Evolutionary conservation across 2,888 invertebrate species (phyloP).

Genomic region (Aphidoletes aphidimyza): DNA sequence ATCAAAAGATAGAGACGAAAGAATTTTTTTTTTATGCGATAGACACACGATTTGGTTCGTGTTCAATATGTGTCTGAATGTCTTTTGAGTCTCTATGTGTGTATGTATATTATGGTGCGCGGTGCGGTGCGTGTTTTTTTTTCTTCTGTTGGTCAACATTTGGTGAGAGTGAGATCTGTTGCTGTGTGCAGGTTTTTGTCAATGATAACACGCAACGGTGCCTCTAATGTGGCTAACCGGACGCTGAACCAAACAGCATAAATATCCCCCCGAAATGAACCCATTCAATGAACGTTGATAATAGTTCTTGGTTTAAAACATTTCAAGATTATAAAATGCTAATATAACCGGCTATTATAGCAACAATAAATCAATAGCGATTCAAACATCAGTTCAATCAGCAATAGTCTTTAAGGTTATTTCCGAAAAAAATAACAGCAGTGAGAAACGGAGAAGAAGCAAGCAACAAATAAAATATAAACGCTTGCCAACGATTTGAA

Average conservation of each 20-base stretch:
- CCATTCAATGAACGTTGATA: background rate
- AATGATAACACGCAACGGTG: constrained; percentile 7
- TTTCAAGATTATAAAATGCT: constrained; percentile 52
- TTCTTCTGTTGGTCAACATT: background rate
- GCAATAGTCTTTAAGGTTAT: constrained; percentile 43
- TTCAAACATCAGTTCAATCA: background rate
- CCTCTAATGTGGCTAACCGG: constrained; percentile 1
- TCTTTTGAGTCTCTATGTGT: too few species aligned
- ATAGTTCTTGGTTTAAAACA: constrained; percentile 3
- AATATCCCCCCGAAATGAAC: background rate
- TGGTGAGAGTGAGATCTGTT: too few species aligned
- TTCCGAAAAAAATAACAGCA: background rate
- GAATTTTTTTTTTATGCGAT: background rate
- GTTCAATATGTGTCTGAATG: background rate
- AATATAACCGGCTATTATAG: constrained; percentile 22
- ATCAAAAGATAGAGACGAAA: too few species aligned
- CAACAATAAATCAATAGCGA: constrained; percentile 52
- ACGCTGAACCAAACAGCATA: background rate
- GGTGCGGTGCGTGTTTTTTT: too few species aligned
- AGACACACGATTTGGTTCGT: constrained; percentile 11
- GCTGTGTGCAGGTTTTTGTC: background rate
- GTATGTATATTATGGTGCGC: too few species aligned
- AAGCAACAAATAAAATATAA: too few species aligned
- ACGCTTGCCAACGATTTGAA: too few species aligned
- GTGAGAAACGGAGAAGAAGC: too few species aligned